Evolutionary conservation across 2,888 invertebrate species (phyloP).

Genomic region (Caprella mutica): DNA sequence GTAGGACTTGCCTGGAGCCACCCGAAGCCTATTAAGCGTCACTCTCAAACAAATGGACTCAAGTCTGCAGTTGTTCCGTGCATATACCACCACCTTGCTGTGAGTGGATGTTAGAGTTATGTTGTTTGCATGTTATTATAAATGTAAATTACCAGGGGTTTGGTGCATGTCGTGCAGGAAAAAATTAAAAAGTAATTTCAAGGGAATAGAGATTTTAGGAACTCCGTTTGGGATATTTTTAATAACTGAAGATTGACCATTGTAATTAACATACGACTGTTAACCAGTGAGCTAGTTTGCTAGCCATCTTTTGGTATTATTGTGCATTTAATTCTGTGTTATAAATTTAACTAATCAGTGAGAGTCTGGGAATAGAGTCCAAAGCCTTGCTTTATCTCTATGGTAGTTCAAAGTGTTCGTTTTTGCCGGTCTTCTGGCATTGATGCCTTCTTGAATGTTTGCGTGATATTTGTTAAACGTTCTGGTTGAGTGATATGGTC

Average conservation of each 20-base stretch:
- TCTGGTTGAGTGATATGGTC: constrained; percentile 36
- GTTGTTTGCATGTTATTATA: constrained; percentile 29
- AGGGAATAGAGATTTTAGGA: constrained; percentile 36
- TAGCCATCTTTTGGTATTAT: constrained; percentile 26
- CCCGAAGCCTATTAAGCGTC: too few relatives aligned
- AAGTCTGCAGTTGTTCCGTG: background rate
- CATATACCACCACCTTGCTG: background rate
- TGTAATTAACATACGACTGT: constrained; percentile 35
- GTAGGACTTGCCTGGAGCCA: background rate
- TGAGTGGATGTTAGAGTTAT: constrained; percentile 19
- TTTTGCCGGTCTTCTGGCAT: too few relatives aligned
- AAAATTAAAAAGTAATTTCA: too few relatives aligned
- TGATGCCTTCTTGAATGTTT: constrained; percentile 31
- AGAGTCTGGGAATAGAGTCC: constrained; percentile 37
- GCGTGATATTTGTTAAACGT: constrained; percentile 36
- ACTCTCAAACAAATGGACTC: too few relatives aligned
- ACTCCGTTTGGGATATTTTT: constrained; percentile 36
- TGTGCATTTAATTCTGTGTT: too few relatives aligned
- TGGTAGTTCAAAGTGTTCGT: constrained; percentile 36
- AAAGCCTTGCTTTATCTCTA: constrained; percentile 39
- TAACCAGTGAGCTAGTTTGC: constrained; percentile 35
- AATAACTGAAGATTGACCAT: constrained; percentile 19
- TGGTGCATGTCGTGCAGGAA: constrained; percentile 35
- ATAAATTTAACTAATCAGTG: constrained; percentile 35
- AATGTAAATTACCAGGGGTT: constrained; percentile 35